These are phyloP conservation scores for Coregonus sp. DNA, from an alignment of 2,797 vertebrate species.

Conservation along the genomic window DNA sequence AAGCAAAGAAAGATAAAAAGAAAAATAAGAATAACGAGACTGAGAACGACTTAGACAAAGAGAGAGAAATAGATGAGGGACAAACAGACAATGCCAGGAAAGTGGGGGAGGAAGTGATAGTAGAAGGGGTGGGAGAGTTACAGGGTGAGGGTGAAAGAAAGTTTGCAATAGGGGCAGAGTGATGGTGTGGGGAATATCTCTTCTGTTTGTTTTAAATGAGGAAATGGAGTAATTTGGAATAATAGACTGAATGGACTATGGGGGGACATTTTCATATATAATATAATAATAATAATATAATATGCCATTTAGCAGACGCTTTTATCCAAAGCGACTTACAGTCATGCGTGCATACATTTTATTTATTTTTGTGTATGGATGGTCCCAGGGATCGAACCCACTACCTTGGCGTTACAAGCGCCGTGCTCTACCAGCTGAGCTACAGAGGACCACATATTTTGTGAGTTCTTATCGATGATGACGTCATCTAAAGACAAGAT, in stretches of 20 bases:
- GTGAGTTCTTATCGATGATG: slow-evolving; percentile 29
- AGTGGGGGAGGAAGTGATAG: not conserved
- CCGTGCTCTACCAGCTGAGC: too few species aligned
- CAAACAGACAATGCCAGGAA: slow-evolving; percentile 12
- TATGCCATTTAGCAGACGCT: too few species aligned
- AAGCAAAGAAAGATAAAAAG: slow-evolving; percentile 21
- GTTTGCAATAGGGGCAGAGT: not conserved
- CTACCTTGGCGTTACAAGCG: too few species aligned
- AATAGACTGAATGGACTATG: slow-evolving; percentile 39
- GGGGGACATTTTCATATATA: slow-evolving; percentile 13
- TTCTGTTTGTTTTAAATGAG: slow-evolving; percentile 39
- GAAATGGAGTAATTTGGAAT: slow-evolving; percentile 49
- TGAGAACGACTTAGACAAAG: too few species aligned
- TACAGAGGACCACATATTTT: slow-evolving; percentile 12
- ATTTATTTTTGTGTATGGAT: too few species aligned
- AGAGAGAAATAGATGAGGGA: slow-evolving; percentile 13
- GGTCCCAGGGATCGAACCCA: too few species aligned
- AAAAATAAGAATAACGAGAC: slow-evolving; percentile 1
- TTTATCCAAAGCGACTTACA: too few species aligned
- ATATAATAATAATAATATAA: too few species aligned
- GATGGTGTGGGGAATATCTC: slow-evolving; percentile 25
- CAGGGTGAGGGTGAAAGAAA: not conserved
- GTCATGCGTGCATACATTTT: too few species aligned
- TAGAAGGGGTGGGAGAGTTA: not conserved
- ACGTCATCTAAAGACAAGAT: slow-evolving; percentile 37